Conservation (phyloP, 2,888 invertebrate species). For the Drosophila meridionalis region DNA sequence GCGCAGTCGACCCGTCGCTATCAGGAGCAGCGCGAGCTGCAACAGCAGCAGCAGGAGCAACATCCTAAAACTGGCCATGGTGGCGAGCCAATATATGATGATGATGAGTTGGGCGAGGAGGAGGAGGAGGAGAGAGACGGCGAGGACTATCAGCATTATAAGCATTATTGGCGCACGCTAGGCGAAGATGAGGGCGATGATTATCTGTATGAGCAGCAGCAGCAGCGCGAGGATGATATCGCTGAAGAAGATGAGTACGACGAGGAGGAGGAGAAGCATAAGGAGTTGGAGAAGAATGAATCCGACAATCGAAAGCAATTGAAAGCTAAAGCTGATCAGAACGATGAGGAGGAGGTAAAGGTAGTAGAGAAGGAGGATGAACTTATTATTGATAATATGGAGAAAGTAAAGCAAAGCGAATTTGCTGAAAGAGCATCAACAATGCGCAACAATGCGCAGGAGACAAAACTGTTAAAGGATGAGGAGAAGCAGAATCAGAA, state of each 20-base stretch:
- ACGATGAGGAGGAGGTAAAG: conserved; percentile 41
- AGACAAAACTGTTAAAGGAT: conserved; percentile 32
- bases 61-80: conserved; percentile 19
- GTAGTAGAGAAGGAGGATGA: conserved; percentile 26
- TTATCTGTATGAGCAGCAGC: conserved; percentile 69
- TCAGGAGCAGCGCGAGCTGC: conserved; percentile 61
- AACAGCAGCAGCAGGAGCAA: conserved; percentile 51
- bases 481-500: conserved; percentile 28
- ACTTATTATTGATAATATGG: conserved; percentile 70
- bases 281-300: conserved; percentile 21
- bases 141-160: conserved; percentile 64
- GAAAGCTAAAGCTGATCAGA: conserved; percentile 43
- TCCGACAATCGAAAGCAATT: conserved; percentile 65
- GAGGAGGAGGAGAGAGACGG: conserved; percentile 43
- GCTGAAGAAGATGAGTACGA: conserved; percentile 68
- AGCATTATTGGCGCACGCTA: conserved; percentile 74
- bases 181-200: conserved; percentile 73
- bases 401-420: conserved; percentile 66
- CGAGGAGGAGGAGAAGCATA: conserved; percentile 30
- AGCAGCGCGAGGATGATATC: conserved; percentile 64
- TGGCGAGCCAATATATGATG: conserved; percentile 39
- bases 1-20: conserved; percentile 59
- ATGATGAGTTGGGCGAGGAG: conserved; percentile 22
- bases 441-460: conserved; percentile 74
- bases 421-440: conserved; percentile 64